phyloP scores from a whole-genome alignment of 2,888 invertebrate genomes.

The Drosophila parthenogenetica region DNA sequence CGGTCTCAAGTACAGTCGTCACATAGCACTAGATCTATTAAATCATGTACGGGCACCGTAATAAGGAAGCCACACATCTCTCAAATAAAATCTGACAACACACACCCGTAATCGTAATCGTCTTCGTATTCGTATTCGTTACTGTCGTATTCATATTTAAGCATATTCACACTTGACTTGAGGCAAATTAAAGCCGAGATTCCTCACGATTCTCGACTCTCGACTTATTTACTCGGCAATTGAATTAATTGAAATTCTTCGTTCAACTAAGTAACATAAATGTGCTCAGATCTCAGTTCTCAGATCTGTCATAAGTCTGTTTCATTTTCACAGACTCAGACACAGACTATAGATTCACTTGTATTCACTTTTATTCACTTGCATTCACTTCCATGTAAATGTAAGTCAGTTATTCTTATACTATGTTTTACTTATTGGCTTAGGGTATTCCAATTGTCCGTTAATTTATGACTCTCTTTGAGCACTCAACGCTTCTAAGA shows the following conservation, averaged over 20 bases:
- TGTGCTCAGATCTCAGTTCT: not conserved
- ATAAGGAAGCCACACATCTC: constrained; percentile 71
- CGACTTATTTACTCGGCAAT: constrained; percentile 68
- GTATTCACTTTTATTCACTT: not conserved
- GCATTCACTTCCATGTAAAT: constrained; percentile 14
- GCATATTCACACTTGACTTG: constrained; percentile 45
- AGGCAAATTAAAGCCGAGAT: constrained; percentile 52
- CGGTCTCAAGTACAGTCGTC: constrained; percentile 3
- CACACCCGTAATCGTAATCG: constrained; percentile 4
- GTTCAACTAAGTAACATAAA: constrained; percentile 66
- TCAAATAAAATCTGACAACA: constrained; percentile 15
- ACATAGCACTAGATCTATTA: constrained; percentile 51
- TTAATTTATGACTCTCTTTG: constrained; percentile 1
- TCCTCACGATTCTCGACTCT: constrained; percentile 16
- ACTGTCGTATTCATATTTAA: constrained; percentile 46
- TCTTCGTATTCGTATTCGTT: not conserved
- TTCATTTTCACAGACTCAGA: constrained; percentile 5
- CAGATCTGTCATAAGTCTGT: constrained; percentile 40
- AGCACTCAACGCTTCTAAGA: constrained; percentile 1
- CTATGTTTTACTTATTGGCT: constrained; percentile 8
- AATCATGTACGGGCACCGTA: constrained; percentile 68
- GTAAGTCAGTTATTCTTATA: constrained; percentile 12
- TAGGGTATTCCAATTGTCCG: constrained; percentile 12
- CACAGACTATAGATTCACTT: too few species aligned
- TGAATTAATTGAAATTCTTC: constrained; percentile 84